Evolutionary conservation across 2,888 invertebrate species (phyloP), one percentile per base, ranked within the genome.

Genomic region (Andrena minutula): DNA sequence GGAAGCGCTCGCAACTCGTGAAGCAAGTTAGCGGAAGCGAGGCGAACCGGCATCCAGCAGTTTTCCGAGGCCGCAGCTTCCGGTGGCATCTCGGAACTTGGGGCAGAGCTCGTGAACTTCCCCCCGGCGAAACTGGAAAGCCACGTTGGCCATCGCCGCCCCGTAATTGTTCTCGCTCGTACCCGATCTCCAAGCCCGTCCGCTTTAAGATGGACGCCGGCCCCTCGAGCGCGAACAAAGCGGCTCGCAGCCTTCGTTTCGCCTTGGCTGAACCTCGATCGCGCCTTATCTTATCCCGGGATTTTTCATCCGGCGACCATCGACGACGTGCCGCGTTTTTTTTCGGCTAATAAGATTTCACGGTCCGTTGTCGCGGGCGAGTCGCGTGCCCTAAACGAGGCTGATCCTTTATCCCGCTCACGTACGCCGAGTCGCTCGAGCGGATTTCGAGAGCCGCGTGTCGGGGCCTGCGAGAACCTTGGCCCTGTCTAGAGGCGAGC

Each of bases 291-390:
- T 76, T 66, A 69, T 70, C 78, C n/a, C 35, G 20, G 8, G 8
- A 47, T 47, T 41, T 35, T 65, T 28, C 12, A 32, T 12, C 28
- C 58, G n/a, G 10, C 0, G 23, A 66, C 68, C 76, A 69, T 32
- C 30, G 56, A 26, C 32, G 68, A 10, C 56, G 53, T 56, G 68
- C 41, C 16, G 41, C 41, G 41, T 16, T 41, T 41, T 68, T 82
- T 79, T 84, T 82, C 82, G 79, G 51, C 75, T 86, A 86, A 86
- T 86, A 77, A 86, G 84, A 82, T 86, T 78, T 79, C 73, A 79
- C 65, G 61, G 71, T 32, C 56, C 35, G 41, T 49, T 41, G 65
- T 16, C 26, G 20, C 32, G 35, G 69, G 58, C 66, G 75, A 47
- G 61, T 79, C 70, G 74, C 70, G 73, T 78, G 64, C 47, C 65